Percentiles rank a stretch among this genome's conserved stretches.
phyloP scores from a whole-genome alignment of 2,888 invertebrate species.

The Mantis religiosa region DNA sequence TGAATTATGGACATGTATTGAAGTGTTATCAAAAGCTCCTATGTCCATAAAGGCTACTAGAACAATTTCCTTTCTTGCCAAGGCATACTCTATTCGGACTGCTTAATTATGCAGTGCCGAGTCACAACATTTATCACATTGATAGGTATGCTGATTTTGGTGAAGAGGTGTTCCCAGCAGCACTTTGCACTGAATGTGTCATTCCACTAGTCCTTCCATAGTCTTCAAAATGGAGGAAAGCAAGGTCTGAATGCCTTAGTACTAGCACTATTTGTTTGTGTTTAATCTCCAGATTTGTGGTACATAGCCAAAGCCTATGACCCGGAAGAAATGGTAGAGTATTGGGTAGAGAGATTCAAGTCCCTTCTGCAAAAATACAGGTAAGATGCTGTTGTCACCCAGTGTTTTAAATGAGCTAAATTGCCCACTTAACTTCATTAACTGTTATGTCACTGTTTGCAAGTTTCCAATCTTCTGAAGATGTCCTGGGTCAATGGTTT shows the following conservation, averaged over 20 bases:
- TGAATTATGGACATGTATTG: slow-evolving; percentile 23
- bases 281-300: background rate
- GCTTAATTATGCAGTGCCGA: background rate
- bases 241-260: slow-evolving; percentile 29
- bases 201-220: slow-evolving; percentile 33
- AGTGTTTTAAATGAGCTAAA: slow-evolving; percentile 3
- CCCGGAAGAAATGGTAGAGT: background rate
- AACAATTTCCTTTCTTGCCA: slow-evolving; percentile 26
- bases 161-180: slow-evolving; percentile 17
- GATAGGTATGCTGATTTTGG: slow-evolving; percentile 32
- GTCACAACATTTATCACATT: slow-evolving; percentile 26
- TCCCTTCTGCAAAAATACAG: slow-evolving; percentile 1
- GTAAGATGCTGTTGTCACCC: slow-evolving; percentile 1
- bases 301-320: background rate
- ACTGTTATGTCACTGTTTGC: background rate
- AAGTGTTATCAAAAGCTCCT: slow-evolving; percentile 35
- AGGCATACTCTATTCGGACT: background rate
- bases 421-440: background rate
- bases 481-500: too few species aligned
- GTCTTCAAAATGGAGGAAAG: slow-evolving; percentile 34
- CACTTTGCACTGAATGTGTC: slow-evolving; percentile 24
- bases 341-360: background rate
- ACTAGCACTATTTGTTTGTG: slow-evolving; percentile 24
- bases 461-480: background rate
- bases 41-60: slow-evolving; percentile 33